Base-by-base conservation (phyloP, 1,140 invertebrate genomes). In the Epicauta chinensis region DNA sequence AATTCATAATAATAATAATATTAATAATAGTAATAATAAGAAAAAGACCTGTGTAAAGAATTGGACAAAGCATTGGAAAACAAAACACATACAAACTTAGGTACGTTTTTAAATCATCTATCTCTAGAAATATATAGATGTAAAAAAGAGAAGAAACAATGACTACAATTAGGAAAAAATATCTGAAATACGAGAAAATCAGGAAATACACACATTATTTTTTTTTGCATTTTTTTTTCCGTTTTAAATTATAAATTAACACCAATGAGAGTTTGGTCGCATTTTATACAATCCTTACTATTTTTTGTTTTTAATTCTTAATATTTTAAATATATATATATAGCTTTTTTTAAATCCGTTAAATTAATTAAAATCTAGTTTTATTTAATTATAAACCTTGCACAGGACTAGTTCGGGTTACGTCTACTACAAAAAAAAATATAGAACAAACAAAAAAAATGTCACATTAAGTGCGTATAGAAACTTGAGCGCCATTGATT, bases 391-490 rank as follows among this genome's bases (percentile, higher is more conserved):
- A 59, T 58, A 60, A 66, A 61, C 58, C 59, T 66, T 66, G 60
- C 53, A 62, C 36, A 58, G 58, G 65, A 67, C 65, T 67, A 67
- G 65, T 65, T 64, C 54, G 59, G 62, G 55, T 66, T 66, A 61
- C 59, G 60, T 59, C 51, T 58, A 59, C n/a, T n/a, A n/a, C n/a
- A n/a, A n/a, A n/a, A n/a, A n/a, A n/a, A n/a, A n/a, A n/a, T n/a
- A n/a, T n/a, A n/a, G n/a, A n/a, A n/a, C n/a, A n/a, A n/a, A n/a
- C 35, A 43, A 46, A 46, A 36, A 35, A 47, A 56, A 60, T 62
- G 57, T 59, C 60, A 60, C 63, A 60, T 59, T 59, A 58, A 62
- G 63, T 65, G 64, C 64, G 64, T 66, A 64, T 56, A 52, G 45
- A 58, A 58, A 53, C 45, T 65, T 65, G 63, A 65, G 63, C 63